A percentile compares a stretch with the other conserved stretches of the same genome.
These are phyloP conservation scores for Xanthorhoe spadicearia DNA, from an alignment of 2,888 invertebrate genomes.

Conservation along the genomic window DNA sequence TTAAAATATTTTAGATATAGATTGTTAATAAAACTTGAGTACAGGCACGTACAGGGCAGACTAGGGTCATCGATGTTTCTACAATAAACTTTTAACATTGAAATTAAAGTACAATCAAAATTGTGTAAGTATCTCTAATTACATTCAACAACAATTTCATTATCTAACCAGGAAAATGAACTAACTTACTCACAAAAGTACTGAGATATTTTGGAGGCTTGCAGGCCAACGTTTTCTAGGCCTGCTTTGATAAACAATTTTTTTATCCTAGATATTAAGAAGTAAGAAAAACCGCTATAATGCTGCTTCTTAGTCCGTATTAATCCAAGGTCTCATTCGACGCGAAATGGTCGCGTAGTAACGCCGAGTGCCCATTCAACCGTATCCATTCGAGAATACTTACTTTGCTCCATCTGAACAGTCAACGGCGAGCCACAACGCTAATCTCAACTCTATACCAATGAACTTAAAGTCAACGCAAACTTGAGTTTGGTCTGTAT, in stretches of 20 bases:
- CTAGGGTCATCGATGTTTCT: too few relatives aligned
- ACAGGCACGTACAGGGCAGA: too few relatives aligned
- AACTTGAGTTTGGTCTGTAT: constrained; percentile 16
- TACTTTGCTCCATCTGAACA: constrained; percentile 63
- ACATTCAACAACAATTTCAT: too few relatives aligned
- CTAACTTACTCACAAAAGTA: too few relatives aligned
- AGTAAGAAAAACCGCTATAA: constrained; percentile 3
- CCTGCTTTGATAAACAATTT: neutral
- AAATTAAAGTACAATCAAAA: too few relatives aligned
- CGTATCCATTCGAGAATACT: constrained; percentile 65
- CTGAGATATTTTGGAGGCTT: too few relatives aligned
- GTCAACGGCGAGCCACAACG: constrained; percentile 21
- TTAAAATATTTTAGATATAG: too few relatives aligned
- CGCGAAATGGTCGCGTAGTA: constrained; percentile 56
- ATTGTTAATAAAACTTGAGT: too few relatives aligned
- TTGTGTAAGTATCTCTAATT: too few relatives aligned
- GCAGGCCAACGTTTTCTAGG: too few relatives aligned
- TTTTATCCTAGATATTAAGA: neutral
- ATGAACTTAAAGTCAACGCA: constrained; percentile 9
- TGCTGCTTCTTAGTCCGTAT: constrained; percentile 41
- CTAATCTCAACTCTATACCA: constrained; percentile 21
- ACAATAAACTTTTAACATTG: too few relatives aligned
- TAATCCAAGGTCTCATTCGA: constrained; percentile 55
- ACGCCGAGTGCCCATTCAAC: constrained; percentile 59
- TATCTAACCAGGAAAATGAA: too few relatives aligned